These are phyloP conservation scores for Drosophila cognata DNA, from an alignment of 2,888 invertebrate species.

Conservation along the genomic window DNA sequence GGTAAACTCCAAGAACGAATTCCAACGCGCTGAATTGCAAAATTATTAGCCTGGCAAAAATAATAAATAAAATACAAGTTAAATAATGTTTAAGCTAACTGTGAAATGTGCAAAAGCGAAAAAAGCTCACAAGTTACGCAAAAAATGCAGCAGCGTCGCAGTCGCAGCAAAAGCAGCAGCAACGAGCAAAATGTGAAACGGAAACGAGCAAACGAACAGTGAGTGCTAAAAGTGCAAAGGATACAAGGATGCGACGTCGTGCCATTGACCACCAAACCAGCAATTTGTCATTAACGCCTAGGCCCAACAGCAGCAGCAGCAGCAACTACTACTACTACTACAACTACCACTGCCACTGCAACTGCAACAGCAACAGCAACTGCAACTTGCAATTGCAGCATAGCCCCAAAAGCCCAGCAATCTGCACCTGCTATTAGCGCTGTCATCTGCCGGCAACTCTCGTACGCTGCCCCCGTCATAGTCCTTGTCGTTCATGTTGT, in stretches of 20 bases:
- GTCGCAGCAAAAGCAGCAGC: slow-evolving; percentile 37
- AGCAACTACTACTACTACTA: neutral
- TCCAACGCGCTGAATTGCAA: slow-evolving; percentile 18
- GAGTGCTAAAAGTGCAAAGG: slow-evolving; percentile 57
- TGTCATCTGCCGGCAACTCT: slow-evolving; percentile 50
- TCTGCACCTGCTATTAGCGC: slow-evolving; percentile 38
- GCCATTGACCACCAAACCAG: slow-evolving; percentile 75
- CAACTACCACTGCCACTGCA: slow-evolving; percentile 1
- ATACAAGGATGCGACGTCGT: slow-evolving; percentile 62
- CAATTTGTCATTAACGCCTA: slow-evolving; percentile 65
- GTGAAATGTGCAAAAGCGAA: slow-evolving; percentile 65
- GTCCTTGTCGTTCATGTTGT: slow-evolving; percentile 30
- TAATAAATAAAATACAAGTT: neutral
- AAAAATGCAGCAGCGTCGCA: slow-evolving; percentile 71
- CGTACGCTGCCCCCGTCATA: slow-evolving; percentile 15
- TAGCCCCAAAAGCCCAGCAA: slow-evolving; percentile 49
- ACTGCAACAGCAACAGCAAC: slow-evolving; percentile 23
- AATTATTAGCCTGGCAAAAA: slow-evolving; percentile 9
- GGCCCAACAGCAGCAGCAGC: slow-evolving; percentile 45
- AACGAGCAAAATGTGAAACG: slow-evolving; percentile 70
- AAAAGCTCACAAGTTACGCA: slow-evolving; percentile 74
- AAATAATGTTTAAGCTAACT: slow-evolving; percentile 62
- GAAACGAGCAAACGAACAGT: slow-evolving; percentile 59
- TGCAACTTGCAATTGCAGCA: slow-evolving; percentile 35
- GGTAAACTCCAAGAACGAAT: slow-evolving; percentile 28